A percentile compares a stretch with the other conserved stretches of the same genome.
Evolutionary conservation across 2,113 vertebrate genomes (phyloP).

Genomic region (Solea solea): DNA sequence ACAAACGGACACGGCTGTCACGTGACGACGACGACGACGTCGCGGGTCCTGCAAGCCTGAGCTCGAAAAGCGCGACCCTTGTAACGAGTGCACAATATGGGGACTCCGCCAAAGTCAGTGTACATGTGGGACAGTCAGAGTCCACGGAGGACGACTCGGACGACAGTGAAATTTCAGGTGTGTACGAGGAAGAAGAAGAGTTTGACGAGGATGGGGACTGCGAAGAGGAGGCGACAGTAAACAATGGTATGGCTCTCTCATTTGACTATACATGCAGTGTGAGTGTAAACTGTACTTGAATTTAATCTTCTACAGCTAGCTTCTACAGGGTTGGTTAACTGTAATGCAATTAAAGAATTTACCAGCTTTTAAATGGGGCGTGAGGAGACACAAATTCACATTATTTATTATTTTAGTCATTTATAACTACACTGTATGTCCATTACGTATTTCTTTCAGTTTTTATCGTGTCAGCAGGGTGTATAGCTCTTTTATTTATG

Average conservation of each 20-base stretch:
- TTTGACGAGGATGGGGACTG: conserved; percentile 49
- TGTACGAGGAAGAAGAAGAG: conserved; percentile 64
- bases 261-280: background rate
- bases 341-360: background rate
- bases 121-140: too few species aligned
- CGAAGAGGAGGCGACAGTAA: conserved; percentile 3
- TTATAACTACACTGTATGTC: too few species aligned
- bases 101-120: background rate
- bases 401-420: too few species aligned
- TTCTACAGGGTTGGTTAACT: background rate
- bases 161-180: conserved; percentile 70
- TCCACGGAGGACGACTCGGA: conserved; percentile 52
- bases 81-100: background rate
- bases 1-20: conserved; percentile 4
- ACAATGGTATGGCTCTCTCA: conserved; percentile 35
- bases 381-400: too few species aligned
- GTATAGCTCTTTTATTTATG: background rate
- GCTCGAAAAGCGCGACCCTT: background rate
- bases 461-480: too few species aligned
- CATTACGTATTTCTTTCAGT: too few species aligned
- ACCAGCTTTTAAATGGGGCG: too few species aligned
- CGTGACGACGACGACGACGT: background rate
- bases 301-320: background rate
- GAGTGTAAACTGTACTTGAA: background rate
- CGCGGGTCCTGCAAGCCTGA: background rate